phyloP scores from a whole-genome alignment of 2,888 invertebrate species.

The Oegoconia quadripuncta region DNA sequence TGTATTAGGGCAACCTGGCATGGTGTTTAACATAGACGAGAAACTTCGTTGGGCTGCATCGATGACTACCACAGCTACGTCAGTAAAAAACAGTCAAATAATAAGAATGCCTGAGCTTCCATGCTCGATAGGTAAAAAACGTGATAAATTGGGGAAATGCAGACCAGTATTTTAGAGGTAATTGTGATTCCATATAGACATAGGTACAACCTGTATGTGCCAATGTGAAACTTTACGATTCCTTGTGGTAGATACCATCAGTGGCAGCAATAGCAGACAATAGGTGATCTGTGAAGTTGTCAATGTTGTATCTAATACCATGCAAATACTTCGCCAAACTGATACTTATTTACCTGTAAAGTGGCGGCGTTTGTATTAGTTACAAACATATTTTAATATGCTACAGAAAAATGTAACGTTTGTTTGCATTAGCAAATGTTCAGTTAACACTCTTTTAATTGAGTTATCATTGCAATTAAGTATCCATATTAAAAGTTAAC shows the following conservation, averaged over 20 bases:
- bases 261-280: too few species aligned
- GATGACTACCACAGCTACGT: slow-evolving; percentile 22
- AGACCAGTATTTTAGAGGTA: slow-evolving; percentile 43
- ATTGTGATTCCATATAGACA: background rate
- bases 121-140: slow-evolving; percentile 42
- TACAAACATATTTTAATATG: too few species aligned
- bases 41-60: slow-evolving; percentile 26
- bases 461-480: background rate
- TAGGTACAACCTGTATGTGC: background rate
- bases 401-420: too few species aligned
- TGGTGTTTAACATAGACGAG: slow-evolving; percentile 33
- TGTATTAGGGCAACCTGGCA: slow-evolving; percentile 12
- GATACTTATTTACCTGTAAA: too few species aligned
- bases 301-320: too few species aligned
- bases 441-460: too few species aligned
- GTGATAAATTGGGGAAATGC: slow-evolving; percentile 46
- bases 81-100: slow-evolving; percentile 41
- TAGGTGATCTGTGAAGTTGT: too few species aligned
- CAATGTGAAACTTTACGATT: too few species aligned
- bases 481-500: background rate
- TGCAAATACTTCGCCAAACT: too few species aligned
- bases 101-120: slow-evolving; percentile 52
- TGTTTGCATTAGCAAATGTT: too few species aligned
- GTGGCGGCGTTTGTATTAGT: too few species aligned
- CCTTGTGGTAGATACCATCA: too few species aligned